Evolutionary conservation across 2,888 invertebrate genomes (phyloP).

Genomic region (Rhyacophila evoluta): DNA sequence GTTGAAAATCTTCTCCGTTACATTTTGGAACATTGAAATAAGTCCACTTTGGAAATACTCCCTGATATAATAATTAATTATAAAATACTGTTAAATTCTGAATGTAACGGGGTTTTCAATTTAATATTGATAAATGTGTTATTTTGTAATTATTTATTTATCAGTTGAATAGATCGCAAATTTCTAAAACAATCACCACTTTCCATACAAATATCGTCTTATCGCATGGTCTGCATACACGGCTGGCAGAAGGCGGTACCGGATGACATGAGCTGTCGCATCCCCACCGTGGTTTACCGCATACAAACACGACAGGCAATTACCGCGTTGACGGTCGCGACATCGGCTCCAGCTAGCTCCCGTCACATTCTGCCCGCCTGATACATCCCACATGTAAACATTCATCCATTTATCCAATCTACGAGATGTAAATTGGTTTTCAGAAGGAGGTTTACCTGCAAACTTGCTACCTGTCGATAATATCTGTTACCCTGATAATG

Average conservation of each 20-base stretch:
- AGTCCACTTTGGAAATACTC: no score
- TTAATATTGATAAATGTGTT: no score
- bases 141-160: no score
- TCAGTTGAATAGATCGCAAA: neutral
- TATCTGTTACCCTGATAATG: neutral
- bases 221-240: conserved; percentile 30
- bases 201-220: conserved; percentile 20
- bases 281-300: conserved; percentile 38
- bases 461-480: neutral
- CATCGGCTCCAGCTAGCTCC: conserved; percentile 38
- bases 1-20: no score
- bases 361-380: conserved; percentile 42
- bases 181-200: neutral
- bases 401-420: conserved; percentile 10
- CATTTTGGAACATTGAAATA: no score
- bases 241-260: conserved; percentile 47
- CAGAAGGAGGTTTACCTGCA: conserved; percentile 25
- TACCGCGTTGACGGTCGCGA: conserved; percentile 50
- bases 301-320: conserved; percentile 52
- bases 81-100: no score
- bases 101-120: no score
- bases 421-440: conserved; percentile 37
- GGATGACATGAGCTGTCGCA: conserved; percentile 38
- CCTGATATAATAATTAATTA: no score
- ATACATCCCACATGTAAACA: neutral